A percentile compares a stretch with the other conserved stretches of the same genome.
phyloP scores from a whole-genome alignment of 2,888 invertebrate species.

The Mylabris sibirica region DNA sequence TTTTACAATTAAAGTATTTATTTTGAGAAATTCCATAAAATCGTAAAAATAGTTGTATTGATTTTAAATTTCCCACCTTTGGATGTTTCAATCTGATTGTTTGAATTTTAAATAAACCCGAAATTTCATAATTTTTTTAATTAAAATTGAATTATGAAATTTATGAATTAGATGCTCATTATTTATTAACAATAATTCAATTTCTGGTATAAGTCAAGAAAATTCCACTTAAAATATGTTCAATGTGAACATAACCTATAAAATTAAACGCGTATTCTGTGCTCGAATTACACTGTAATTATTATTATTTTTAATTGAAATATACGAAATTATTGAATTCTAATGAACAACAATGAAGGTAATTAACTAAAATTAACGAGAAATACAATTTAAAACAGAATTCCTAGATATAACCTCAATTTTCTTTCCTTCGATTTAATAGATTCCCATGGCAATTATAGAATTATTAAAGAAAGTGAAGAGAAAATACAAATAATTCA shows the following conservation, averaged over 20 bases:
- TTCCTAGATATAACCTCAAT: neutral
- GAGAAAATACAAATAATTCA: neutral
- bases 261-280: neutral
- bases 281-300: neutral
- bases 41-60: too few relatives aligned
- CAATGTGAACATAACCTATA: neutral
- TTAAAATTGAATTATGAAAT: too few relatives aligned
- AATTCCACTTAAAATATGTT: neutral
- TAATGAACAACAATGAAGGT: neutral
- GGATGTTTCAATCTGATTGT: too few relatives aligned
- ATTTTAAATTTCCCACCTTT: too few relatives aligned
- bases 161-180: neutral
- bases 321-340: neutral
- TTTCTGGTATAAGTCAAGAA: neutral
- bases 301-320: neutral
- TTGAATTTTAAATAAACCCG: too few relatives aligned
- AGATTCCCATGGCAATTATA: neutral
- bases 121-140: too few relatives aligned
- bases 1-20: too few relatives aligned
- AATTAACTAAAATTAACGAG: neutral
- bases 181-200: neutral
- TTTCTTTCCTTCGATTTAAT: neutral
- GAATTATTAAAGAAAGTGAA: slow-evolving; percentile 3
- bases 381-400: neutral
- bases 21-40: too few relatives aligned